These are phyloP conservation scores for Branchinecta lindahli DNA, from an alignment of 1,140 invertebrate species.

Conservation along the genomic window DNA sequence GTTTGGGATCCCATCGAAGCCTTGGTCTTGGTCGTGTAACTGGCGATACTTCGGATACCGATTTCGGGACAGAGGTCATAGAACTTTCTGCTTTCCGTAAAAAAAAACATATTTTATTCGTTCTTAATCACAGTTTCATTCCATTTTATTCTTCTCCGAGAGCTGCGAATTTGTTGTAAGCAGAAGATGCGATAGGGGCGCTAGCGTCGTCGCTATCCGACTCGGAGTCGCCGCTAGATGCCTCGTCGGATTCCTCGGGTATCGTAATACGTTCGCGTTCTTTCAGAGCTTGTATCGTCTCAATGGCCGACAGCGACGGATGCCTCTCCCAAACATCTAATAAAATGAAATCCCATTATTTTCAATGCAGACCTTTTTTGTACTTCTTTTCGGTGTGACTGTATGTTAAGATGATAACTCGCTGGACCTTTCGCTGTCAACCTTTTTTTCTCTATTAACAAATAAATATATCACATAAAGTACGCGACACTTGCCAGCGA, in stretches of 20 bases:
- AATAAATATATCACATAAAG: not conserved
- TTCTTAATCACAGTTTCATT: too few species aligned
- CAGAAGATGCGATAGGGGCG: not conserved
- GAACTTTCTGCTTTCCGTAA: too few species aligned
- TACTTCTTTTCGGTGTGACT: not conserved
- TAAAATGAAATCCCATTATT: not conserved
- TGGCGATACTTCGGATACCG: too few species aligned
- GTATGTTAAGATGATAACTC: not conserved
- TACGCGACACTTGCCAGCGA: not conserved
- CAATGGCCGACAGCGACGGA: not conserved
- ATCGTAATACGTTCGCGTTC: not conserved
- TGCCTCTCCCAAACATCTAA: not conserved
- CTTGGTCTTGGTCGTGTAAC: slow-evolving; percentile 17
- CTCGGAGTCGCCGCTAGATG: not conserved
- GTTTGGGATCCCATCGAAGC: not conserved
- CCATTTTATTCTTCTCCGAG: not conserved
- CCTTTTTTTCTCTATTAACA: not conserved
- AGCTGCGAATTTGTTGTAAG: not conserved
- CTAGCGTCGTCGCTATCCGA: not conserved
- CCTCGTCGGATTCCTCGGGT: not conserved
- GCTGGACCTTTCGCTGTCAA: not conserved
- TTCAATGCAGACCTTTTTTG: not conserved
- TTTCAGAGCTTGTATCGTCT: not conserved
- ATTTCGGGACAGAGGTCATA: too few species aligned
- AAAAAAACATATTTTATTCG: too few species aligned